phyloP scores from a whole-genome alignment of 2,888 invertebrate species.

The Pegoplata infirma region DNA sequence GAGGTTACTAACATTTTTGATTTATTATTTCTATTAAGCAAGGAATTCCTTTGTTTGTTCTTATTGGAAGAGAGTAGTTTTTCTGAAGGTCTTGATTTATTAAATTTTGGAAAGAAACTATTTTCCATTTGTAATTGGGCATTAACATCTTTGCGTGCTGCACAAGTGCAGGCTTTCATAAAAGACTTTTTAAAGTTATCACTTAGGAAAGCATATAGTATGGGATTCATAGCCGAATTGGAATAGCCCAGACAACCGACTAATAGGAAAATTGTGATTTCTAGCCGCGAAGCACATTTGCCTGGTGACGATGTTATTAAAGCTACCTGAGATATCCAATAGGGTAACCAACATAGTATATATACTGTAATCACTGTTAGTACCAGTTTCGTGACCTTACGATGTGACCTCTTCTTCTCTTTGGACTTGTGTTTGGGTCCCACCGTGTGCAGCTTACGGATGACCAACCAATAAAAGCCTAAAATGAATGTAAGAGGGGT shows the following conservation, averaged over 20 bases:
- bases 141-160: constrained; percentile 90
- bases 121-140: constrained; percentile 92
- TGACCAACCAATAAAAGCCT: constrained; percentile 92
- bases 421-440: constrained; percentile 95
- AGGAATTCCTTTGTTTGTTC: constrained; percentile 66
- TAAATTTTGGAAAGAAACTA: constrained; percentile 84
- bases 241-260: constrained; percentile 89
- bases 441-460: constrained; percentile 90
- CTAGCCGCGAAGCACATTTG: constrained; percentile 85
- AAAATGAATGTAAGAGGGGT: constrained; percentile 91
- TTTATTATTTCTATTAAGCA: constrained; percentile 67
- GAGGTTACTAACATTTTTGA: constrained; percentile 26
- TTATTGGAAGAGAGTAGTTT: constrained; percentile 66
- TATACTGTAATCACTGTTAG: constrained; percentile 94
- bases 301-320: constrained; percentile 86
- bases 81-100: constrained; percentile 74
- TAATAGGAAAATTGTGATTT: constrained; percentile 88
- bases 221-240: constrained; percentile 95
- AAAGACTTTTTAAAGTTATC: constrained; percentile 98
- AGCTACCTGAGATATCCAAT: constrained; percentile 94
- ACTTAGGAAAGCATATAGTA: constrained; percentile 93
- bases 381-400: constrained; percentile 94
- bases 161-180: constrained; percentile 92
- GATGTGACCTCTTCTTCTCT: constrained; percentile 92
- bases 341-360: constrained; percentile 94